Evolutionary conservation across 53 echinoderm and acorn worm species (phyloP), one percentile per base, ranked within the genome.

Genomic region (Zoroaster sp.): DNA sequence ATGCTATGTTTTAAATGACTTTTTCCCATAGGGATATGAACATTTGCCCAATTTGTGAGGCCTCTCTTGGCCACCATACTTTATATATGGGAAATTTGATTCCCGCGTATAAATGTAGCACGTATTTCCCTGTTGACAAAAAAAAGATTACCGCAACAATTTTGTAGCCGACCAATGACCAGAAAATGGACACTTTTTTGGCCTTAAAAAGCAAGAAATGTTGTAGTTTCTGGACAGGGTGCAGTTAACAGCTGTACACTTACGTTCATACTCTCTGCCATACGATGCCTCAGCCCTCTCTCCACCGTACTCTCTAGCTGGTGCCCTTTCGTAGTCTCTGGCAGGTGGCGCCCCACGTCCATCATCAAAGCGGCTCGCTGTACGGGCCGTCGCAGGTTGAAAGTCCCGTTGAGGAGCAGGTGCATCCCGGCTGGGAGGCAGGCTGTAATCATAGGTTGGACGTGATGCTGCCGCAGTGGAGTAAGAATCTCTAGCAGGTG

Each of bases 381-480:
- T 75, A 43, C 76, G 68, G 37, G 88, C 88, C 14, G 66, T 66
- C 9, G 77, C 88, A 0, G 88, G 76, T 0, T 43, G 63, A 46
- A 63, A 88, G 5, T 85, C 85, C 3, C 85, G 35, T 49, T 69
- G 72, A 11, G 74, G 74, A 28, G 81, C 81, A 2, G 85, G 71
- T 7, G 72, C 38, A 4, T 88, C 88, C 23, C 88, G 88, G 47
- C 78, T 78, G 33, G 88, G 30, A 7, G 88, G 68, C 45, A 66
- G 35, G 77, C 76, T 77, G 77, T 88, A 88, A 43, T 88, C 88
- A 11, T 85, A 85, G 35, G 85, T 45, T 14, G 85, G 85, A 5
- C 85, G 85, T 2, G 85, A 70, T 23, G 85, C 88, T 51, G 77
- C 77, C 33, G 78, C 47, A 20, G 63, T 68, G 45, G 75, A 51